A percentile compares a stretch with the other conserved stretches of the same genome.
Conservation (phyloP, 1,140 invertebrate species). For the Drosophila sp. region DNA sequence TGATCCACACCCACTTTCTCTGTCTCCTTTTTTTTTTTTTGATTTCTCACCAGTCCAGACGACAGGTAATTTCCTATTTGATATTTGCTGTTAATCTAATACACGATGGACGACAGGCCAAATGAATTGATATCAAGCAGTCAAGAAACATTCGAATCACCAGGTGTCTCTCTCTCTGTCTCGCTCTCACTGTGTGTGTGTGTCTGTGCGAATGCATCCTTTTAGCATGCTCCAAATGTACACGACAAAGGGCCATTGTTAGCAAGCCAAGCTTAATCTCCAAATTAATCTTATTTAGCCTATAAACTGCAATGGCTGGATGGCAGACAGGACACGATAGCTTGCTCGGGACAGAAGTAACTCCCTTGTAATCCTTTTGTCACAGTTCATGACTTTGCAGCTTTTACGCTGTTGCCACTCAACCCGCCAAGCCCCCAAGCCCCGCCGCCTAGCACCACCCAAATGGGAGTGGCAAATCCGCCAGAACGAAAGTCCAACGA, state of each 20-base stretch:
- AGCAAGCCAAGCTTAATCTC: conserved; percentile 52
- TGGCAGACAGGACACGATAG: not conserved
- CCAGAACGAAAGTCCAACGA: conserved; percentile 1
- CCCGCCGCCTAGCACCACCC: not conserved
- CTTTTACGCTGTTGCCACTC: conserved; percentile 27
- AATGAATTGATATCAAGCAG: conserved; percentile 41
- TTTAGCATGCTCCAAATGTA: not conserved
- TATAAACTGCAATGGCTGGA: conserved; percentile 56
- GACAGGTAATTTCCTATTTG: conserved; percentile 81
- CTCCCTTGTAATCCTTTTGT: conserved; percentile 75
- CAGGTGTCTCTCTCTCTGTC: not conserved
- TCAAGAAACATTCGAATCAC: not conserved
- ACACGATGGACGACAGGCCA: conserved; percentile 49
- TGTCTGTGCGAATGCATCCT: not conserved
- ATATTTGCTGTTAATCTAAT: conserved; percentile 81
- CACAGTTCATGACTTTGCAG: conserved; percentile 69
- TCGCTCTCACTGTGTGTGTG: not conserved
- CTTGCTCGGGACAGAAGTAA: conserved; percentile 43
- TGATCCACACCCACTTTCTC: no score
- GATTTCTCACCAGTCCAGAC: conserved; percentile 51
- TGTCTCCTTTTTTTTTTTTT: conserved; percentile 18
- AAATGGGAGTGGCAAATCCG: not conserved
- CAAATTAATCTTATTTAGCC: conserved; percentile 74
- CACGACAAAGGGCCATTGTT: conserved; percentile 25
- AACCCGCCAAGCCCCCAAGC: conserved; percentile 1